Evolutionary conservation across 1,140 invertebrate species (phyloP), one percentile per base, ranked within the genome.

Genomic region (Drosophila saltans): DNA sequence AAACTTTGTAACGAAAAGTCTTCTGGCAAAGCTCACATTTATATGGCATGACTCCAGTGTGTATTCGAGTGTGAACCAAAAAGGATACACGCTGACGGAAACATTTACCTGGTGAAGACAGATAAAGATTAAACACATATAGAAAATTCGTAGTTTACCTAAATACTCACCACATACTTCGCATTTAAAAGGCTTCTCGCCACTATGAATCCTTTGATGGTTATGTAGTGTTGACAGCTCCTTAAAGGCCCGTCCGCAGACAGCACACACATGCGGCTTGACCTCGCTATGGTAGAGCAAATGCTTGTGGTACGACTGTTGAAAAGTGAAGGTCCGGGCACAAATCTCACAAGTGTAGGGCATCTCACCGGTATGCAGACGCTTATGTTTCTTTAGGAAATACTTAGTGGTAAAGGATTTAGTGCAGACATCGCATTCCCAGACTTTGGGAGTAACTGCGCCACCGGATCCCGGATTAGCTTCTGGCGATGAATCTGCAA

Each of bases 271-370:
- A 81, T 97, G 96, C 2, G 97, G 97, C 81, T 97, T 97, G 75
- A 97, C 96, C 83, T 97, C 96, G 65, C 96, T 97, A 85, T 97
- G 96, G 85, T 97, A 97, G 10, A 97, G 93, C 80, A 97, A 94
- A 92, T 98, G 97, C 84, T 97, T 97, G 91, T 98, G 97, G 91
- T 97, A 98, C 1, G 97, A 98, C 79, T 98, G 97, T 92, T 97
- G 97, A 92, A 97, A 97, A 26, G 96, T 97, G 93, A 98, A 98
- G 0, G 96, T 96, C 92, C 97, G 97, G 60, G 95, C 96, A 91
- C 97, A 98, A 85, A 96, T 95, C 39, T 94, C 94, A 90, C 97
- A 98, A 7, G 95, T 95, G 86, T 97, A 97, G 0, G 97, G 97
- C 94, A 96, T 97, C 93, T 97, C 97, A 61, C 97, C 97, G 91